Evolutionary conservation across 2,113 vertebrate genomes (phyloP), one percentile per base, ranked within the genome.

Genomic region (Megatriorchis doriae): DNA sequence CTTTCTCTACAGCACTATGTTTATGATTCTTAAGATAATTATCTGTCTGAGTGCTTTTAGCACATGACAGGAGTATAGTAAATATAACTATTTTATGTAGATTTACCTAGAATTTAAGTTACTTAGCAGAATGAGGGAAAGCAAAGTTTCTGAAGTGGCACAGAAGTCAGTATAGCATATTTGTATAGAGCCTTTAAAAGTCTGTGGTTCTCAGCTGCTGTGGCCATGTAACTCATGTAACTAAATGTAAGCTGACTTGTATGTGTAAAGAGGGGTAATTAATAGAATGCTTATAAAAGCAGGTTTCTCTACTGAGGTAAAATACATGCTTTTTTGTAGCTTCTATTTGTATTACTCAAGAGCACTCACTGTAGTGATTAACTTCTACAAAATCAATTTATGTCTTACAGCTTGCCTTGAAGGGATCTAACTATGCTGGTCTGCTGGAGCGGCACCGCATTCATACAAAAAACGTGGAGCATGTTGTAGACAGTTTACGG

Each of bases 371-470:
- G 10, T 61, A 66, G 14, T 58, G 53, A 74, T 81, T 74, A 77
- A 71, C 53, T 84, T 67, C 32, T 56, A n/a, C n/a, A 71, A 75
- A 94, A 86, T 58, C 31, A 14, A 8, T 85, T 89, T 86, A 20
- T 93, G 48, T 95, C 29, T 87, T 93, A 32, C 95, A 99, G 99
- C 99, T 99, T 78, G 99, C 99, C 22, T 93, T 99, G 98, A 99
- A 99, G 95, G 99, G 99, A 68, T 99, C 99, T 94, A 99, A 99
- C 97, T 99, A 99, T 97, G 99, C 97, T 73, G 99, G 99, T 74
- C 98, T 99, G 63, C 97, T 99, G 97, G 99, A 99, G 68, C 98
- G 99, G 85, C 99, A 99, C 98, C 98, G 98, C 95, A 99, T 99
- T 97, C 99, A 99, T 97, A 99, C 98, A 15, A 98, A 97, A 97